A percentile compares a stretch with the other conserved stretches of the same genome.
phyloP scores from a whole-genome alignment of 2,797 vertebrate genomes.

The Halcyon smyrnensis region DNA sequence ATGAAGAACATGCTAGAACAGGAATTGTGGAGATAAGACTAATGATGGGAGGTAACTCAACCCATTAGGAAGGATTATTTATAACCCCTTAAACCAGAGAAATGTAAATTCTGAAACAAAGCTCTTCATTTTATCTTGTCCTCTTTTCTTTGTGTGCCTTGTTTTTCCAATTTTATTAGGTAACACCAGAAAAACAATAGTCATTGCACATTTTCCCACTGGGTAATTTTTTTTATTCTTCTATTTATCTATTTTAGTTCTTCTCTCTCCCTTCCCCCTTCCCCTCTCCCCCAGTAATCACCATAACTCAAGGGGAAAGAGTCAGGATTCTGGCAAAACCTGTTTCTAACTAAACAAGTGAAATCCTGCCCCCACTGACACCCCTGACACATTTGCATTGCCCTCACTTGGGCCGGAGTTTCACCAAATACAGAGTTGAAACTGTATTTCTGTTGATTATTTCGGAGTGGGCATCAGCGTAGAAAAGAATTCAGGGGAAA shows the following conservation, averaged over 20 bases:
- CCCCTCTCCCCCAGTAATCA: slow-evolving; percentile 22
- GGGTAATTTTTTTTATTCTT: neutral
- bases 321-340: slow-evolving; percentile 53
- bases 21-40: slow-evolving; percentile 19
- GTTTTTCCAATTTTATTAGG: neutral
- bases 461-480: neutral
- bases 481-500: neutral
- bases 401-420: neutral
- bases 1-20: slow-evolving; percentile 13
- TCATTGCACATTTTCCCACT: neutral
- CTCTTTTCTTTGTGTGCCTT: neutral
- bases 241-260: neutral
- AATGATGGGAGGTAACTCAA: neutral
- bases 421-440: neutral
- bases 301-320: slow-evolving; percentile 13
- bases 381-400: neutral
- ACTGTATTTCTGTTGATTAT: neutral
- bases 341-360: slow-evolving; percentile 46
- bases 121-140: neutral
- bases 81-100: neutral
- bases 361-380: slow-evolving; percentile 37
- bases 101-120: neutral
- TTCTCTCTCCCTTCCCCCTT: neutral
- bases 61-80: slow-evolving; percentile 16
- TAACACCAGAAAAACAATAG: neutral